phyloP scores from a whole-genome alignment of 1,140 invertebrate genomes.

The Maconellicoccus hirsutus region DNA sequence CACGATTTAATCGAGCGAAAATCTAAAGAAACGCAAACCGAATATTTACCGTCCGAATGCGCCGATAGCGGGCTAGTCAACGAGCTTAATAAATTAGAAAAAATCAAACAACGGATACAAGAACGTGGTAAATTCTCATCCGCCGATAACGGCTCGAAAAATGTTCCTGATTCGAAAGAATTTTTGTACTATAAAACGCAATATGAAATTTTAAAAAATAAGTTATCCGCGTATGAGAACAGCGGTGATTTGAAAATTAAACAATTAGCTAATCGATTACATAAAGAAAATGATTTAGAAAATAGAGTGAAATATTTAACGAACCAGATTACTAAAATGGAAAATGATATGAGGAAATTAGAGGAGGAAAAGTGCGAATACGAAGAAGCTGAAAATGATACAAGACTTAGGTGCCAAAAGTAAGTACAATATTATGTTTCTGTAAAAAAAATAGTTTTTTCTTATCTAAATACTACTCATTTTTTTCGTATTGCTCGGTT shows the following conservation, averaged over 20 bases:
- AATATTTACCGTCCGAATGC: constrained; percentile 13
- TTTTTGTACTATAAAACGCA: constrained; percentile 29
- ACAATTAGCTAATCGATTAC: constrained; percentile 27
- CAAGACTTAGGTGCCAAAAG: constrained; percentile 37
- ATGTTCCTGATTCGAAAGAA: constrained; percentile 28
- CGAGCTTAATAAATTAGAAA: constrained; percentile 32
- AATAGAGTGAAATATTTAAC: constrained; percentile 29
- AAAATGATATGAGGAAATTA: constrained; percentile 31
- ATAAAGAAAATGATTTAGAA: constrained; percentile 27
- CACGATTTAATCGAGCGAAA: constrained; percentile 24
- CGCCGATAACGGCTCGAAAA: constrained; percentile 14
- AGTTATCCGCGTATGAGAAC: constrained; percentile 30
- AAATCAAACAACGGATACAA: constrained; percentile 33
- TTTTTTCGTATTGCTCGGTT: no score
- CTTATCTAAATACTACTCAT: no score
- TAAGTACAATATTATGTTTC: constrained; percentile 29
- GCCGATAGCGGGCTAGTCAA: constrained; percentile 28
- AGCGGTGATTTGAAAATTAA: constrained; percentile 27
- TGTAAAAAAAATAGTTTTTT: no score
- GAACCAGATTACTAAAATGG: constrained; percentile 31
- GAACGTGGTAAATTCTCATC: constrained; percentile 27
- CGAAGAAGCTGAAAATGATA: constrained; percentile 40
- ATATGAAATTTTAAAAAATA: constrained; percentile 29
- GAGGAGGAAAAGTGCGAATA: constrained; percentile 38
- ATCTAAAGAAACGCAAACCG: constrained; percentile 32